phyloP scores from a whole-genome alignment of 2,797 vertebrate genomes.

The Staurois parvus region DNA sequence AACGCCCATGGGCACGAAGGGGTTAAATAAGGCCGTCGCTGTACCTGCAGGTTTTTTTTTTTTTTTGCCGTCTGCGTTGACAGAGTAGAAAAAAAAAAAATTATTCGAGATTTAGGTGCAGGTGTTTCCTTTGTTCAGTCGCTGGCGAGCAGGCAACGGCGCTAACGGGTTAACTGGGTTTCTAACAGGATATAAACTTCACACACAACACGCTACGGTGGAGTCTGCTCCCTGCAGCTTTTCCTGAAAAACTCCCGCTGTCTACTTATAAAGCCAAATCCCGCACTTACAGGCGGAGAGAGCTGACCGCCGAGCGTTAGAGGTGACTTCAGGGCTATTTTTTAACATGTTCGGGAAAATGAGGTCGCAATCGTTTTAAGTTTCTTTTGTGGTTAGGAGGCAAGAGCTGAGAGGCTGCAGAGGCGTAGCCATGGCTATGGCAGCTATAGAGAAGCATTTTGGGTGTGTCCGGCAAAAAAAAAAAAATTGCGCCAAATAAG shows the following conservation, averaged over 20 bases:
- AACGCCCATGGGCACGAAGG: not conserved
- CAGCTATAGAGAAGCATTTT: not conserved
- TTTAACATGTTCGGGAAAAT: slow-evolving; percentile 8
- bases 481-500: not conserved
- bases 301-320: not conserved
- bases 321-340: slow-evolving; percentile 14
- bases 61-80: not conserved
- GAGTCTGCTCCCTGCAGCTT: slow-evolving; percentile 28
- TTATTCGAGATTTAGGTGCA: not conserved
- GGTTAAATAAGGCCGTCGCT: not conserved
- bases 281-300: not conserved
- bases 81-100: too few species aligned
- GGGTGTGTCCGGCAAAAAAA: not conserved
- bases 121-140: slow-evolving; percentile 4
- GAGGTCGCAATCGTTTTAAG: not conserved
- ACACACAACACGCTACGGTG: slow-evolving; percentile 9
- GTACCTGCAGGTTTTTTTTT: not conserved
- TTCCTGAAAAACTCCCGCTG: slow-evolving; percentile 18
- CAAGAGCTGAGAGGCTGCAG: not conserved
- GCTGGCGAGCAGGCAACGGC: not conserved
- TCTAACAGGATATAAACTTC: slow-evolving; percentile 28
- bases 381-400: not conserved
- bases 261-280: slow-evolving; percentile 33
- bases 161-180: slow-evolving; percentile 33
- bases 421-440: not conserved